Conservation (phyloP, 2,113 vertebrate genomes). For the Zosterops japonicus region DNA sequence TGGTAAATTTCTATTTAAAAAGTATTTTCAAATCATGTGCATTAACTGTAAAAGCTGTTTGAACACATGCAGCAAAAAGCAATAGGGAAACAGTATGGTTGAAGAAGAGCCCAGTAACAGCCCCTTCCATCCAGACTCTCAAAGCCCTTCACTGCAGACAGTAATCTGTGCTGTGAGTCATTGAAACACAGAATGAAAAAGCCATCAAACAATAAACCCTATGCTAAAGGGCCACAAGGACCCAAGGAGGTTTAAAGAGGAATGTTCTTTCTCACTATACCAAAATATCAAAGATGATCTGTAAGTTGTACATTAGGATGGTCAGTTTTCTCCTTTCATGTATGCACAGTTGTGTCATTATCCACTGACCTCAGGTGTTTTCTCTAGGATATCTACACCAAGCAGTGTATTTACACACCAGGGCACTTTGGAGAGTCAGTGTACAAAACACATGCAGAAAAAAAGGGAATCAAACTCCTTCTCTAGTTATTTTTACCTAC, state of each 20-base stretch:
- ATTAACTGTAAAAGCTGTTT: neutral
- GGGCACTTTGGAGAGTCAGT: neutral
- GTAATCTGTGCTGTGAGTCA: neutral
- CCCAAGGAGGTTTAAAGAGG: neutral
- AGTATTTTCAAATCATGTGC: neutral
- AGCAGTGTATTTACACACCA: neutral
- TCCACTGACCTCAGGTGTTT: neutral
- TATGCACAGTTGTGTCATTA: neutral
- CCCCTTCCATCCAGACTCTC: neutral
- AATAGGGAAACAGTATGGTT: accelerated
- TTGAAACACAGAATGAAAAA: neutral
- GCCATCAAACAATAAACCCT: neutral
- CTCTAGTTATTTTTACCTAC: neutral
- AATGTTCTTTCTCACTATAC: neutral
- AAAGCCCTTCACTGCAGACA: neutral
- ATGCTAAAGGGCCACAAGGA: neutral
- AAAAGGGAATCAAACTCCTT: neutral
- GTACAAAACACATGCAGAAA: neutral
- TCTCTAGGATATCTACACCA: neutral
- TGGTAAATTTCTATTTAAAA: neutral
- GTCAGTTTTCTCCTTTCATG: neutral
- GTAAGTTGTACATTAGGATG: neutral
- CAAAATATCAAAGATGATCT: neutral
- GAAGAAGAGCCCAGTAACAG: neutral
- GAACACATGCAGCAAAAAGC: neutral